Base-by-base conservation (phyloP, 2,113 vertebrate species). In the Hippolais icterina region DNA sequence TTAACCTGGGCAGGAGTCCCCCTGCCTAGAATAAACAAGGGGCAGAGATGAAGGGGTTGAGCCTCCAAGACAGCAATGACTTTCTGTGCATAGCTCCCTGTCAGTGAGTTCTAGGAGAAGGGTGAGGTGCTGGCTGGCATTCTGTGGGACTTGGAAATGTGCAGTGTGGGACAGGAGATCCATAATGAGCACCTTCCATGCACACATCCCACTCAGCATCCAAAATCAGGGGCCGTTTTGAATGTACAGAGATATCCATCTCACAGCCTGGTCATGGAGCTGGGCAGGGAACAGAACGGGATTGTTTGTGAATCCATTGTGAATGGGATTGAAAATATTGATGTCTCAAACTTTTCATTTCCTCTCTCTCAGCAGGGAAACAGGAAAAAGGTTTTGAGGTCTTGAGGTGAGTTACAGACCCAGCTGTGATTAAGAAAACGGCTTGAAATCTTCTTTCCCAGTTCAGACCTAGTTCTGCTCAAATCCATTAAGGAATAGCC, bases 171-270 rank as follows among this genome's bases (percentile, higher is more conserved):
- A 53, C 53, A 54, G 41, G 33, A 86, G 56, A 31, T 54, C 47
- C 28, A n/a, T 8, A 19, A 39, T 28, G 52, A 82, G 78, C 35
- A 44, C 8, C 52, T 87, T 78, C 69, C 47, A 8, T 1, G 3
- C 11, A 35, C 20, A 44, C 19, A 28, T 69, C 59, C 46, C n/a
- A 39, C 4, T 3, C 24, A 82, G 39, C 19, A 63, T 57, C 29
- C 65, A 87, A 82, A 87, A 56, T 56, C 27, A 59, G 27, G 52
- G 33, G 13, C 21, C 0, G 0, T 37, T 85, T 37, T 64, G 65
- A 68, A 56, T 29, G 33, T 27, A 29, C 0, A 1, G 33, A 18
- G 10, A n/a, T 57, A 8, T 19, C 42, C 0, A 0, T 63, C 39
- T 81, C 60, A 60, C 29, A 63, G 20, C 2, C 33, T 44, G 61